Percentiles rank a stretch among this genome's conserved stretches.
These are phyloP conservation scores for Pteronotus mesoamericanus DNA, from an alignment of 2,797 vertebrate species.

Conservation along the genomic window DNA sequence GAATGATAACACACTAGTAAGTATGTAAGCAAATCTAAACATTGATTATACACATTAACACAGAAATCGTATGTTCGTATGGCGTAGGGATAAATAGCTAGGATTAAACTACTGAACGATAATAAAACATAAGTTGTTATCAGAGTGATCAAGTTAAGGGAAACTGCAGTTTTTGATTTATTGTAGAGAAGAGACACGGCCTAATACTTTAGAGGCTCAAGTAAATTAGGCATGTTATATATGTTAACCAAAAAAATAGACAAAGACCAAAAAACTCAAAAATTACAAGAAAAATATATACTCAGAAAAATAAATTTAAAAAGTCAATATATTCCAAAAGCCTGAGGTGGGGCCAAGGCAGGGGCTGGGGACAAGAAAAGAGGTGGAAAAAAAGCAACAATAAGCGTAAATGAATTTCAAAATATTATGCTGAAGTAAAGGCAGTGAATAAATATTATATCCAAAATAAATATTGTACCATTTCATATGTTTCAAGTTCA, in stretches of 20 bases:
- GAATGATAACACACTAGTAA: neutral
- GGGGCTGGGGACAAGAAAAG: accelerated
- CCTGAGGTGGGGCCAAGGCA: neutral
- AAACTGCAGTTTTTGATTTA: neutral
- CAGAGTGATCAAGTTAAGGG: neutral
- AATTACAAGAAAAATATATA: neutral
- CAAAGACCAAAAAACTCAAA: neutral
- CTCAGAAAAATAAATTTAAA: neutral
- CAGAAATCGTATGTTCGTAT: neutral
- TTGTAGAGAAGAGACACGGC: neutral
- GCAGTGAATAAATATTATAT: no score
- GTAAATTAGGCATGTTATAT: neutral
- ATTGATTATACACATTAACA: neutral
- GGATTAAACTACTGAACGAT: neutral
- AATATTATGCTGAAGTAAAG: neutral
- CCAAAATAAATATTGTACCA: neutral
- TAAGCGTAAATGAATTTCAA: neutral
- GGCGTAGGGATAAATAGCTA: neutral
- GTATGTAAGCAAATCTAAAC: neutral
- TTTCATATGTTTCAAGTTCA: neutral
- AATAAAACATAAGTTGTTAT: neutral
- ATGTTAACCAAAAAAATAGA: neutral
- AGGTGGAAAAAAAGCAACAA: neutral
- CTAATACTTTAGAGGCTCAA: neutral
- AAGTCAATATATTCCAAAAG: neutral